A percentile compares a stretch with the other conserved stretches of the same genome.
phyloP scores from a whole-genome alignment of 2,888 invertebrate genomes.

The Sylvicola cinctus region DNA sequence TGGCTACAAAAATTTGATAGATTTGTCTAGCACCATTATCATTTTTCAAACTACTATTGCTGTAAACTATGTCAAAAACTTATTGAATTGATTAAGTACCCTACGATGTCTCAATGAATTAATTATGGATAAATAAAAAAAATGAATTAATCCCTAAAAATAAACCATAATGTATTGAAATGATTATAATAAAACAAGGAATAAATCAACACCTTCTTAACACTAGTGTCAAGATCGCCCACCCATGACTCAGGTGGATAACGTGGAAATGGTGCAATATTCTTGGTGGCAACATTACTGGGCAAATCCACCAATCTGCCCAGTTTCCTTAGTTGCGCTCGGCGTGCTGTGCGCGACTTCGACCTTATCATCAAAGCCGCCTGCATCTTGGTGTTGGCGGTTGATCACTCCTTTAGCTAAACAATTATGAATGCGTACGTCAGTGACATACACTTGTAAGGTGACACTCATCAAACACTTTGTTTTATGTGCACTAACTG shows the following conservation, averaged over 20 bases:
- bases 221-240: conserved; percentile 11
- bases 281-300: conserved; percentile 71
- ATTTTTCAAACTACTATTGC: too few relatives aligned
- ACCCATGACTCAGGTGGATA: conserved; percentile 66
- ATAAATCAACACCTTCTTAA: conserved; percentile 13
- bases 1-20: too few relatives aligned
- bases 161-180: conserved; percentile 1
- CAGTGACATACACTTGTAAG: too few relatives aligned
- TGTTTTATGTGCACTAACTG: too few relatives aligned
- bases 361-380: conserved; percentile 82
- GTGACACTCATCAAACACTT: too few relatives aligned
- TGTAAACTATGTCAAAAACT: too few relatives aligned
- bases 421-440: too few relatives aligned
- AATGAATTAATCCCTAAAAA: conserved; percentile 4
- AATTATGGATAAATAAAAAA: not conserved
- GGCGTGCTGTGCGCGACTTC: conserved; percentile 67
- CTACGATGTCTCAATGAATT: not conserved
- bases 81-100: too few relatives aligned
- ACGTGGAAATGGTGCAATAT: conserved; percentile 71
- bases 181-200: conserved; percentile 2
- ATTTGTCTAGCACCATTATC: too few relatives aligned
- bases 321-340: conserved; percentile 53
- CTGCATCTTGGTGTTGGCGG: conserved; percentile 45
- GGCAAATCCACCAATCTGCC: conserved; percentile 60
- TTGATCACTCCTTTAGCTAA: too few relatives aligned